A percentile compares a stretch with the other conserved stretches of the same genome.
These are phyloP conservation scores for Trypoxylus dichotomus DNA, from an alignment of 1,140 invertebrate genomes.

Conservation along the genomic window DNA sequence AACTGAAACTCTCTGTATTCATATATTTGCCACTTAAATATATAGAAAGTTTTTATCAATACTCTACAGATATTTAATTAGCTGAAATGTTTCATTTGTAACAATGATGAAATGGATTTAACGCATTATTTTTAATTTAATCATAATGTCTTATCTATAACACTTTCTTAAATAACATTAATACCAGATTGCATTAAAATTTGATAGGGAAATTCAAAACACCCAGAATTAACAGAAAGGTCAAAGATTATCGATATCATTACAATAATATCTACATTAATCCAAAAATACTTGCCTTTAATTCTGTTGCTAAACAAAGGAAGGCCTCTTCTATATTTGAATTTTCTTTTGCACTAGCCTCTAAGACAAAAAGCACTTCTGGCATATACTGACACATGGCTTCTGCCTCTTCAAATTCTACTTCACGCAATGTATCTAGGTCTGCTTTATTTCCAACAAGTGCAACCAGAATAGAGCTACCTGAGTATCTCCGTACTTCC, in stretches of 20 bases:
- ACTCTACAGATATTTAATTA: too few species aligned
- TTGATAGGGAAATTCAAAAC: too few species aligned
- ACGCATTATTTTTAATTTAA: too few species aligned
- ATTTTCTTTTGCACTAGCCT: constrained; percentile 92
- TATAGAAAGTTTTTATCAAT: too few species aligned
- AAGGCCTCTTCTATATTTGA: constrained; percentile 93
- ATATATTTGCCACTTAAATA: too few species aligned
- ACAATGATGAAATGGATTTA: too few species aligned
- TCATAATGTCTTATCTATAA: too few species aligned
- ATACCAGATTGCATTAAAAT: too few species aligned
- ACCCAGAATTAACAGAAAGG: not conserved
- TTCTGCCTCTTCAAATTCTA: constrained; percentile 81
- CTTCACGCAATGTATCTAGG: constrained; percentile 76
- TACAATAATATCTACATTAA: not conserved
- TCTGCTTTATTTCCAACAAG: constrained; percentile 94
- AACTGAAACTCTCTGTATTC: too few species aligned
- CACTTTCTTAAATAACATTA: too few species aligned
- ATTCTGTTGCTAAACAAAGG: constrained; percentile 81
- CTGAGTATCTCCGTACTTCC: constrained; percentile 87
- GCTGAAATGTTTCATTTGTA: too few species aligned
- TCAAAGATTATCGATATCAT: not conserved
- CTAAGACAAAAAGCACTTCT: constrained; percentile 81
- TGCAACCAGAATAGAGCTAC: constrained; percentile 84
- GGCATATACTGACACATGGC: constrained; percentile 81
- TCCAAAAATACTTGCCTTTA: constrained; percentile 64